Evolutionary conservation across 2,113 vertebrate genomes (phyloP).

Genomic region (Pygoscelis adeliae): DNA sequence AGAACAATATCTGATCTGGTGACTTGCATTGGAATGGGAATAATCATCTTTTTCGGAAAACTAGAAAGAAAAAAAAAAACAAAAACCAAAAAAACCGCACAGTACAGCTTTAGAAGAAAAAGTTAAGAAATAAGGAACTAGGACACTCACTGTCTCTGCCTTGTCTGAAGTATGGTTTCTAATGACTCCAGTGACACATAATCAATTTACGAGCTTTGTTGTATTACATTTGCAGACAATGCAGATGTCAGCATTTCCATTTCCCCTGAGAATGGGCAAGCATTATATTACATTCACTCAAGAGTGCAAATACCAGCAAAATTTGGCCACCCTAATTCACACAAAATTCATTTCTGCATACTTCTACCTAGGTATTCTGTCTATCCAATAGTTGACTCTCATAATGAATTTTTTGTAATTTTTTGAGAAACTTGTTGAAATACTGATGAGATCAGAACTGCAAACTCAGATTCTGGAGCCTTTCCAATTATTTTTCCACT

Average conservation of each 20-base stretch:
- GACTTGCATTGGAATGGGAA: background rate
- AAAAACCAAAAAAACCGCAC: rapidly evolving
- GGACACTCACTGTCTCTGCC: background rate
- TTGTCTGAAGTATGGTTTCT: background rate
- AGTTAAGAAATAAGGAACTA: background rate
- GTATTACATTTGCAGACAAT: background rate
- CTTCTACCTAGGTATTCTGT: background rate
- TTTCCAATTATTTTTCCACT: background rate
- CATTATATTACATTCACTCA: background rate
- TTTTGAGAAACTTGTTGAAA: background rate
- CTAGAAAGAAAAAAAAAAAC: background rate
- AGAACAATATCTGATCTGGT: background rate
- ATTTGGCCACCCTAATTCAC: background rate
- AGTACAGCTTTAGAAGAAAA: background rate
- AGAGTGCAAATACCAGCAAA: background rate
- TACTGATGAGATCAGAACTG: background rate
- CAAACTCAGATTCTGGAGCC: background rate
- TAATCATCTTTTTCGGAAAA: background rate
- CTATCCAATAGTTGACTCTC: background rate
- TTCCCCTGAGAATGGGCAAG: background rate
- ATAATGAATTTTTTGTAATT: background rate
- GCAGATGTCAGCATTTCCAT: background rate
- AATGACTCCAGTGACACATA: background rate
- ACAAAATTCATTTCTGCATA: background rate
- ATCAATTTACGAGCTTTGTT: constrained; percentile 22